phyloP scores from a whole-genome alignment of 2,797 vertebrate species.

The Acanthiza pusilla region DNA sequence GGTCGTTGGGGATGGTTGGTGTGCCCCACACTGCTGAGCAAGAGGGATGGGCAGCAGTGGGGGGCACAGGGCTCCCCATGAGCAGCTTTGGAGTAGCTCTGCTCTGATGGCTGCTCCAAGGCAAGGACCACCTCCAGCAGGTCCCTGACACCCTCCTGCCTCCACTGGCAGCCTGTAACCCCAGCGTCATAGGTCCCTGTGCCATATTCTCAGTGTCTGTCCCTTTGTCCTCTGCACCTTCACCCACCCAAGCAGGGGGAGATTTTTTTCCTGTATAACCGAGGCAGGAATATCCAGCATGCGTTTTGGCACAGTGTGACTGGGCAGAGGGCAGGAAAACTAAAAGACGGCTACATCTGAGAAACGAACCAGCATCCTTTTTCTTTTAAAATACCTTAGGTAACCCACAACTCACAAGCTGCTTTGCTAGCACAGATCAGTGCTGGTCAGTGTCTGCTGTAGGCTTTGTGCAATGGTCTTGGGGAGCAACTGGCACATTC shows the following conservation, averaged over 20 bases:
- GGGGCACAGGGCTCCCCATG: neutral
- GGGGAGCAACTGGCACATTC: neutral
- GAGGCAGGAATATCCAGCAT: neutral
- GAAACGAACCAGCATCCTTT: neutral
- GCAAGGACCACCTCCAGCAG: neutral
- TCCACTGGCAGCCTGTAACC: accelerated
- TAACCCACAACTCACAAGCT: neutral
- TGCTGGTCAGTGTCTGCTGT: too few species aligned
- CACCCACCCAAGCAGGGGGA: neutral
- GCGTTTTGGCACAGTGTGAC: neutral
- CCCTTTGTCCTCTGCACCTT: neutral
- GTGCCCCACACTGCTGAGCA: neutral
- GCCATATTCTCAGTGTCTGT: accelerated
- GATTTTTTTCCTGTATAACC: accelerated
- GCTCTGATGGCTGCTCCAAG: neutral
- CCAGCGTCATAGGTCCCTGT: accelerated
- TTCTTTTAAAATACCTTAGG: neutral
- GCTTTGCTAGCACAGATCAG: neutral
- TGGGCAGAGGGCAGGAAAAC: neutral
- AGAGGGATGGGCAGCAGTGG: neutral
- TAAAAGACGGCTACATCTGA: too few species aligned
- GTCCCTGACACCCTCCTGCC: neutral
- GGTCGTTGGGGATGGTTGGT: neutral
- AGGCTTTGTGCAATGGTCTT: neutral
- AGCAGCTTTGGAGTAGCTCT: neutral